Conservation (phyloP, 1,140 invertebrate species). For the Dreissena rostriformis region DNA sequence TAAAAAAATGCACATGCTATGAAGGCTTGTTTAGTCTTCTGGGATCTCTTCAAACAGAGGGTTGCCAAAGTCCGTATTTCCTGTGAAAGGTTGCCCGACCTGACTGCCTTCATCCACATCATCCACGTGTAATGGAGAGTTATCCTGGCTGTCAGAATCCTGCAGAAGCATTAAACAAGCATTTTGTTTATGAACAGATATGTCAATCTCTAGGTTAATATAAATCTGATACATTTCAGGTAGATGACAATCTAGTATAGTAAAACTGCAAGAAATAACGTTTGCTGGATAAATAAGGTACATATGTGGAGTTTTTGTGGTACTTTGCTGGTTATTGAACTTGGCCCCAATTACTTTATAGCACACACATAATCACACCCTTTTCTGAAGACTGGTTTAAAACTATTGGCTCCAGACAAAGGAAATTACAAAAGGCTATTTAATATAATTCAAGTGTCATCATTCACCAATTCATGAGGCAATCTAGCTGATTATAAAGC, state of each 20-base stretch:
- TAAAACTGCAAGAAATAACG: not conserved
- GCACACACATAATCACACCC: no score
- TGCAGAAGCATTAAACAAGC: not conserved
- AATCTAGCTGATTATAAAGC: not conserved
- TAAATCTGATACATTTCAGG: not conserved
- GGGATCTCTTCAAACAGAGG: not conserved
- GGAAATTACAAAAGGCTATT: no score
- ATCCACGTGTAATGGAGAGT: not conserved
- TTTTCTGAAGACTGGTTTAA: no score
- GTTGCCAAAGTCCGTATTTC: not conserved
- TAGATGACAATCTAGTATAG: not conserved
- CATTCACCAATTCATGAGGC: no score
- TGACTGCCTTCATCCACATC: not conserved
- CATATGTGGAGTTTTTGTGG: not conserved
- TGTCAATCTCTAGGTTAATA: not conserved
- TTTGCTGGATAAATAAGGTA: not conserved
- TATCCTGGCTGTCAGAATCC: not conserved
- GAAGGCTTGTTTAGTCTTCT: not conserved
- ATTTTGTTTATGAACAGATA: not conserved
- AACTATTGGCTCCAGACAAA: no score
- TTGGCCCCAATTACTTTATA: no score
- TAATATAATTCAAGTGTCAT: no score
- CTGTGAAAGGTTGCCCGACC: not conserved
- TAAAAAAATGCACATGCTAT: not conserved
- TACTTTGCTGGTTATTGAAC: no score